Percentiles rank a stretch among this genome's conserved stretches.
Conservation (phyloP, 2,888 invertebrate genomes). For the Leptura quadrifasciata region DNA sequence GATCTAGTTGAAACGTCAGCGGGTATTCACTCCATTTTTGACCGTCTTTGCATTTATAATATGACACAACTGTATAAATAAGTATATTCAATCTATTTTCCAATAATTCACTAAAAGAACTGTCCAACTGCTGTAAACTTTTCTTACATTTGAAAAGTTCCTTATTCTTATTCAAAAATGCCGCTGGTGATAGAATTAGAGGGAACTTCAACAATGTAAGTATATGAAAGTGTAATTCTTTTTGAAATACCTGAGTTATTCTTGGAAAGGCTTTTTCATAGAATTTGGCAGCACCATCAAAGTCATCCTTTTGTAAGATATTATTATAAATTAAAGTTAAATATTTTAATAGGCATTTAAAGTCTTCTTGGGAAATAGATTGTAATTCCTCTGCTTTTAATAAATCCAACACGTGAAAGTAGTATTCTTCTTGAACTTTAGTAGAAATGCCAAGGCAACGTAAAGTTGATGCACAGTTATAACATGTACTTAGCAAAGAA, state of each 20-base stretch:
- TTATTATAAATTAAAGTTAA: constrained; percentile 43
- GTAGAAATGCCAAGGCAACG: constrained; percentile 21
- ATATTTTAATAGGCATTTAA: constrained; percentile 42
- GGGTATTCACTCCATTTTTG: constrained; percentile 43
- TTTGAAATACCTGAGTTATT: constrained; percentile 32
- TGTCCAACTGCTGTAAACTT: constrained; percentile 38
- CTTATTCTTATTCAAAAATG: constrained; percentile 32
- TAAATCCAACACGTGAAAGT: constrained; percentile 34
- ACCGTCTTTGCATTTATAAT: constrained; percentile 38
- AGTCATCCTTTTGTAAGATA: constrained; percentile 43
- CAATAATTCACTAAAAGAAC: constrained; percentile 26
- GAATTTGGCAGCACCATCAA: constrained; percentile 44
- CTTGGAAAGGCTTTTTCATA: constrained; percentile 25
- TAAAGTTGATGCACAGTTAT: constrained; percentile 40
- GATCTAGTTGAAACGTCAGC: constrained; percentile 36
- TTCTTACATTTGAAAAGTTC: constrained; percentile 35
- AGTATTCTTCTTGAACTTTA: constrained; percentile 37
- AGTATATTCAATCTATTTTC: constrained; percentile 41
- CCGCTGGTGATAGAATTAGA: constrained; percentile 46
- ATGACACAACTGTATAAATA: constrained; percentile 33
- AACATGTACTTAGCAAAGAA: constrained; percentile 33
- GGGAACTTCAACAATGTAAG: constrained; percentile 44
- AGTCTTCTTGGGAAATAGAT: constrained; percentile 33
- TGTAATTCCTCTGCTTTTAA: background rate
- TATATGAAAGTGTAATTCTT: constrained; percentile 37